Conservation (phyloP, 2,888 invertebrate genomes). For the Incurvaria masculella region DNA sequence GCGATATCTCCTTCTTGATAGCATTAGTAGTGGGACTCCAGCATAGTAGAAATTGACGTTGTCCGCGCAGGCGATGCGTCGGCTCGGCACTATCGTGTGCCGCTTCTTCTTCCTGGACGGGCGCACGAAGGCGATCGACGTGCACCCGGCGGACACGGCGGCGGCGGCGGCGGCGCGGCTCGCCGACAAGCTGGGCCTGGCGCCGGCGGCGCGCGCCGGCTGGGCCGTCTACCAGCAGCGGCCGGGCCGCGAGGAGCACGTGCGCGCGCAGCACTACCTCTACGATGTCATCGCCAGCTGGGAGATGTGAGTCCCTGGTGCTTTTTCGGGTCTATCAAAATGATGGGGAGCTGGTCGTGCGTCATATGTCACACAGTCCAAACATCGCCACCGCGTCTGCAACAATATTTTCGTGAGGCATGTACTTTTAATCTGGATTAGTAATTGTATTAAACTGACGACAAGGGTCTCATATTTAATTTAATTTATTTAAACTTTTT, state of each 20-base stretch:
- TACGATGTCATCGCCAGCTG: constrained; percentile 94
- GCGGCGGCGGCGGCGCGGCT: constrained; percentile 85
- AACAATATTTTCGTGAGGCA: no score
- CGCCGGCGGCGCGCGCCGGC: constrained; percentile 71
- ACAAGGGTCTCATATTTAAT: no score
- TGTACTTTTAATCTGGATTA: no score
- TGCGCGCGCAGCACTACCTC: constrained; percentile 85
- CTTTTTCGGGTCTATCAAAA: no score
- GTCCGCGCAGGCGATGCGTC: constrained; percentile 73
- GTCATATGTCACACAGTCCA: no score
- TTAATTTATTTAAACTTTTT: no score
- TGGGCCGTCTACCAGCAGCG: constrained; percentile 94
- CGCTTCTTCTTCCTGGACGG: constrained; percentile 94
- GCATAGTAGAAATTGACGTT: background rate
- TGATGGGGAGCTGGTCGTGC: no score
- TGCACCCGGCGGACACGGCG: constrained; percentile 92
- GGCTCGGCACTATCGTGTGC: constrained; percentile 88
- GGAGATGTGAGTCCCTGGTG: constrained; percentile 68
- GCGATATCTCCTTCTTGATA: no score
- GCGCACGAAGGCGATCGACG: constrained; percentile 91
- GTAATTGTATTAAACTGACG: no score
- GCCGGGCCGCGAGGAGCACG: constrained; percentile 85
- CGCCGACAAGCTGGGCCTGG: constrained; percentile 82
- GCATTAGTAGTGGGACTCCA: no score
- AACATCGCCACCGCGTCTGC: no score